Percentiles rank a stretch among this genome's conserved stretches.
These are phyloP conservation scores for Columba guinea DNA, from an alignment of 2,797 vertebrate species.

Conservation along the genomic window DNA sequence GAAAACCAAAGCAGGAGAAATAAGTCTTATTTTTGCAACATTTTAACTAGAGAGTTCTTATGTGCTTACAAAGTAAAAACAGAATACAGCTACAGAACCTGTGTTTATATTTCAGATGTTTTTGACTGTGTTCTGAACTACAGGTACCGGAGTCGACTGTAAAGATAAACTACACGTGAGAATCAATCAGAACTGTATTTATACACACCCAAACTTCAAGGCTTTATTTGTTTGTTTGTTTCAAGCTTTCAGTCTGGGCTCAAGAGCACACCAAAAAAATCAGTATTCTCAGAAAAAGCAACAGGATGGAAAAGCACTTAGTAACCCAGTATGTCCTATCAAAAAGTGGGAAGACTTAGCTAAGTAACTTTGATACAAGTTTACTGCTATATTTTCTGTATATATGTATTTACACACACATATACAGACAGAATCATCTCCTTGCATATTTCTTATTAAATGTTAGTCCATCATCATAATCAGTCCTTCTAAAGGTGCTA, in stretches of 20 bases:
- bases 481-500: not conserved
- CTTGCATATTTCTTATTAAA: not conserved
- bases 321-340: not conserved
- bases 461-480: not conserved
- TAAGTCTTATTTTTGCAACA: not conserved
- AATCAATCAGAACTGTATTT: not conserved
- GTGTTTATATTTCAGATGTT: not conserved
- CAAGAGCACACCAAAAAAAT: not conserved
- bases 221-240: not conserved
- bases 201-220: not conserved
- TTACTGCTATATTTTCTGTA: not conserved
- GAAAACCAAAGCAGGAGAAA: not conserved
- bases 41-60: not conserved
- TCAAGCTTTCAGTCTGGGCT: not conserved
- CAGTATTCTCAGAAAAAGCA: not conserved
- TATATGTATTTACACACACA: not conserved
- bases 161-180: not conserved
- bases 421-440: not conserved
- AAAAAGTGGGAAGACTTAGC: not conserved
- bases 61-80: not conserved
- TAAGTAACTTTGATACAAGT: not conserved
- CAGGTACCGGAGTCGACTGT: not conserved
- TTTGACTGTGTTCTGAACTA: not conserved
- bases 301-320: not conserved
- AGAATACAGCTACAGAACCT: not conserved